Base-by-base conservation (phyloP, 2,888 invertebrate genomes). In the Melanargia galathea region DNA sequence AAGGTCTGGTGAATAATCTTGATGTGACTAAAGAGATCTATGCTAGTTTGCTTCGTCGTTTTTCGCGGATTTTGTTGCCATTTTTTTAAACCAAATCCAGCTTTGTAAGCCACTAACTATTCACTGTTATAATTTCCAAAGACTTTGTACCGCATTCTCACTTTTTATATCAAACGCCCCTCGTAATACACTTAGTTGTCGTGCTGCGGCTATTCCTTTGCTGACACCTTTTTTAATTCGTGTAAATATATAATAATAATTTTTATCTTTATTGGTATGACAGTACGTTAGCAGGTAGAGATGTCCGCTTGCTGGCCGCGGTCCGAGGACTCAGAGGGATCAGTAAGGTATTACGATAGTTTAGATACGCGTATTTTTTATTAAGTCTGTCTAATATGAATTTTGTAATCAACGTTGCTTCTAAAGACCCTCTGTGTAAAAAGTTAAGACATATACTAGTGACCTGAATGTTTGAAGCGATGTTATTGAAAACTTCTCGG, bases 341-440 rank as follows among this genome's bases (percentile, higher is more conserved):
- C 77, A 72, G 75, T 78, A 74, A 81, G 80, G 79, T 63, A 81
- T 79, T 83, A 84, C 77, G 77, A 84, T 87, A 89, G 84, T 86
- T 85, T 90, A 90, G 89, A 88, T 87, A 89, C 80, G 88, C 90
- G 88, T 90, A 90, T 90, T 90, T 90, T 90, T 88, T 90, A 90
- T 89, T 90, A 90, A 90, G 90, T 88, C 88, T 89, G 87, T 88
- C 86, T 87, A 82, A 85, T 88, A 88, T 90, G 86, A 87, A 90
- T 90, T 90, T 90, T 90, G 88, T 90, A 90, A 89, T 88, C 86
- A 84, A 88, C 90, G 88, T 91, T 86, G 90, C 90, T 90, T 90
- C 90, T 88, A 83, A 90, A 90, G 86, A 87, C 84, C 89, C 84
- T 88, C 86, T 90, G 86, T 90, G 85, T 90, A 90, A 88, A 90